Percentiles rank a stretch among this genome's conserved stretches.
Evolutionary conservation across 2,797 vertebrate species (phyloP).

Genomic region (Molossus alvarezi): DNA sequence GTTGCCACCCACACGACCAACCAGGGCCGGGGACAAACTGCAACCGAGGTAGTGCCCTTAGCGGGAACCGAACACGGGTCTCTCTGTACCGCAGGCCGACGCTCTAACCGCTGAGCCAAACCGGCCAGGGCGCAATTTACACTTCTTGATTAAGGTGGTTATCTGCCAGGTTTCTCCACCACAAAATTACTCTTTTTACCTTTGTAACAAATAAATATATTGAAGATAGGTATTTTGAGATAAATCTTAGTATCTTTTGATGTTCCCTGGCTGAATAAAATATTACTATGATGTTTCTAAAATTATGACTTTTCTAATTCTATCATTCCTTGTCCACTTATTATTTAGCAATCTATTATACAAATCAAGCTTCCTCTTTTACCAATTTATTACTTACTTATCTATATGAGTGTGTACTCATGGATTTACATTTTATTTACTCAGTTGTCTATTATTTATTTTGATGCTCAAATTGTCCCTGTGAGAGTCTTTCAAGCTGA

Average conservation of each 20-base stretch:
- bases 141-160: constrained; percentile 1
- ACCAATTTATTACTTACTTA: not conserved
- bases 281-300: constrained; percentile 19
- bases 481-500: not conserved
- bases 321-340: not conserved
- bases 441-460: constrained; percentile 24
- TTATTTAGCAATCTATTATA: constrained; percentile 44
- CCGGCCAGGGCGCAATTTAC: too few species aligned
- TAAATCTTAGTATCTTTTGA: constrained; percentile 39
- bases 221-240: not conserved
- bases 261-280: constrained; percentile 6
- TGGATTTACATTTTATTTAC: constrained; percentile 54
- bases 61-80: too few species aligned
- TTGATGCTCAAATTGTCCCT: constrained; percentile 13
- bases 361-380: not conserved
- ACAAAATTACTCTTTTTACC: not conserved
- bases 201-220: constrained; percentile 28
- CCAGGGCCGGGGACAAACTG: too few species aligned
- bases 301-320: constrained; percentile 59
- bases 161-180: not conserved
- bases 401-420: not conserved
- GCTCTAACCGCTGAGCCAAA: too few species aligned
- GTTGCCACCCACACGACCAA: too few species aligned
- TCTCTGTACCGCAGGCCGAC: too few species aligned
- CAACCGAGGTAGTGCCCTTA: too few species aligned